phyloP scores from a whole-genome alignment of 2,797 vertebrate genomes.

The Garrulus glandarius region DNA sequence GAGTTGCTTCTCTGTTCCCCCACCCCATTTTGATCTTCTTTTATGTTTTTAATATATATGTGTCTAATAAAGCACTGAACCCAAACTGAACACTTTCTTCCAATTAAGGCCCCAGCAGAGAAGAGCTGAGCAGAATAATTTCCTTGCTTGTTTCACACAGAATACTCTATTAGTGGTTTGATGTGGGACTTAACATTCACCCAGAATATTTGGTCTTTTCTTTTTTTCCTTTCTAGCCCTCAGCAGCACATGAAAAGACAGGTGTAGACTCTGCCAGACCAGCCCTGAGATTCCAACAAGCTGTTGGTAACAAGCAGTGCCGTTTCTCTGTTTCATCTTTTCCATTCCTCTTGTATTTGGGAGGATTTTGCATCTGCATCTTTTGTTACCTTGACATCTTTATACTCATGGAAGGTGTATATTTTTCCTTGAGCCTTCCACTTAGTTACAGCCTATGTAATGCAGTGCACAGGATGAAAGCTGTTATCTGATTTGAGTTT shows the following conservation, averaged over 20 bases:
- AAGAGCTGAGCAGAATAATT: slow-evolving; percentile 66
- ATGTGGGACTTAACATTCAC: not conserved
- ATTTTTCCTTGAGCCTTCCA: slow-evolving; percentile 59
- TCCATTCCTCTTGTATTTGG: slow-evolving; percentile 33
- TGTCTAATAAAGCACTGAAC: slow-evolving; percentile 37
- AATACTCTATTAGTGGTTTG: slow-evolving; percentile 63
- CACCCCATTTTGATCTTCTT: not conserved
- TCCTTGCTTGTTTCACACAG: slow-evolving; percentile 68
- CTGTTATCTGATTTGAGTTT: slow-evolving; percentile 74
- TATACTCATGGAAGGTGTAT: slow-evolving; percentile 27
- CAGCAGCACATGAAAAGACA: slow-evolving; percentile 5
- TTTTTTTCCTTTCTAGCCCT: not conserved
- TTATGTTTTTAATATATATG: slow-evolving; percentile 45
- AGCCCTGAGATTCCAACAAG: not conserved
- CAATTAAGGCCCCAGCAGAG: slow-evolving; percentile 67
- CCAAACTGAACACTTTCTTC: slow-evolving; percentile 56
- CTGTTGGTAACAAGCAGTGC: not conserved
- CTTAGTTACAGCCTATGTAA: slow-evolving; percentile 56
- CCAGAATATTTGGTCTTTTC: not conserved
- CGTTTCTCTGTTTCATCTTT: slow-evolving; percentile 50
- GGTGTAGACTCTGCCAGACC: not conserved
- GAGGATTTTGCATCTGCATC: slow-evolving; percentile 51
- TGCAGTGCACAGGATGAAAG: slow-evolving; percentile 68
- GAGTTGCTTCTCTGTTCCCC: slow-evolving; percentile 40
- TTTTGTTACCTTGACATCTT: slow-evolving; percentile 66